Conservation (phyloP, 2,797 vertebrate species). For the Naso thynnoides region DNA sequence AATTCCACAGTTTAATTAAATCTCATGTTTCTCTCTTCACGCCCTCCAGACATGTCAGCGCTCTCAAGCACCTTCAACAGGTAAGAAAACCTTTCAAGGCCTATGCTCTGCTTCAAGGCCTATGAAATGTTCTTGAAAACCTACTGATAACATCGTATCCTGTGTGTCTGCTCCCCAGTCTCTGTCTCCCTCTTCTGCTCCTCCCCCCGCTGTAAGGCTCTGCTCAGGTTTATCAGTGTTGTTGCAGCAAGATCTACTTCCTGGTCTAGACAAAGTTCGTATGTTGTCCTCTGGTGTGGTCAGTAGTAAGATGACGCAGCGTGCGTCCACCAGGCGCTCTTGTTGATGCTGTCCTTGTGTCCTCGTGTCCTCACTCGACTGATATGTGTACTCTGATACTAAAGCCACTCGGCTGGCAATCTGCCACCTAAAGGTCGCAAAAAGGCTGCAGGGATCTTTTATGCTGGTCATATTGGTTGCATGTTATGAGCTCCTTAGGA, state of each 20-base stretch:
- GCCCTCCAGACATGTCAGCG: conserved; percentile 91
- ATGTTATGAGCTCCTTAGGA: neutral
- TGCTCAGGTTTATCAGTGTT: conserved; percentile 85
- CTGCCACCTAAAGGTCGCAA: conserved; percentile 51
- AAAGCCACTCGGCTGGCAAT: conserved; percentile 2
- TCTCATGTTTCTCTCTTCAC: conserved; percentile 46
- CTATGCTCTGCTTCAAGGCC: conserved; percentile 18
- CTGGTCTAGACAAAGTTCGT: conserved; percentile 78
- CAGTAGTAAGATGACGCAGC: conserved; percentile 66
- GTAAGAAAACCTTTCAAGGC: conserved; percentile 75
- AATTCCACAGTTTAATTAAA: conserved; percentile 25
- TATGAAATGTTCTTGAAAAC: conserved; percentile 53
- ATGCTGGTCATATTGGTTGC: neutral
- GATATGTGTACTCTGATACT: conserved; percentile 19
- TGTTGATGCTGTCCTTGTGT: conserved; percentile 46
- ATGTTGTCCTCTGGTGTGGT: conserved; percentile 67
- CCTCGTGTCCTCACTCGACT: conserved; percentile 29
- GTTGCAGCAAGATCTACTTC: conserved; percentile 83
- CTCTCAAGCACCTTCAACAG: conserved; percentile 88
- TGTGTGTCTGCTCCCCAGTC: conserved; percentile 68
- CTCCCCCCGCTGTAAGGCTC: conserved; percentile 36
- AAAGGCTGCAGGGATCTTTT: conserved; percentile 7
- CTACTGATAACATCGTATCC: conserved; percentile 64
- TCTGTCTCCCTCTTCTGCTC: conserved; percentile 62
- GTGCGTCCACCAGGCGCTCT: conserved; percentile 46